Evolutionary conservation across 1,140 invertebrate genomes (phyloP), one percentile per base, ranked within the genome.

Genomic region (Apis cerana): DNA sequence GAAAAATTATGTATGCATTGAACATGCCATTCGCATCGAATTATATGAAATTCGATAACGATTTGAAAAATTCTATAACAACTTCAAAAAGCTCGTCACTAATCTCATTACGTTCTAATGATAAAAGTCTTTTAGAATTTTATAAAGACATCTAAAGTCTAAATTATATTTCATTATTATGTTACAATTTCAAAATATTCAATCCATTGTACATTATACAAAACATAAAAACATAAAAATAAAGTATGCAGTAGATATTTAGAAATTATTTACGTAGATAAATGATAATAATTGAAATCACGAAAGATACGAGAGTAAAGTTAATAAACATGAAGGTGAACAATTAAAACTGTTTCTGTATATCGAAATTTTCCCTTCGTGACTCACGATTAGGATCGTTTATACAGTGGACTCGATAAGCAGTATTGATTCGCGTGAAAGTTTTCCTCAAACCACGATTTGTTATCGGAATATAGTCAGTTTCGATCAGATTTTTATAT

Each of bases 391-490:
- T 84, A 68, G 21, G 15, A 61, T 52, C 33, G 58, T 75, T 86
- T 85, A 75, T 21, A 82, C 33, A 61, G 19, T 17, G 58, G 15
- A n/a, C 5, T 69, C 21, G 75, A 83, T 83, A 85, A 85, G 69
- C 62, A 64, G 27, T 79, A 82, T 82, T 59, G 70, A 83, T 79
- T 75, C 43, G 10, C 19, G 69, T 69, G 67, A 85, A 62, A 85
- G 77, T 82, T 82, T 82, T 79, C 52, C 62, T 33, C 19, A 21
- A 19, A 43, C 54, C 71, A 43, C 27, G n/a, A 67, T 62, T 71
- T 27, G 58, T 80, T 85, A 85, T 85, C 75, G 17, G 65, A 74
- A 82, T 61, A 48, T 72, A 52, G 43, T 69, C 12, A 69, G 5
- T 5, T 52, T 61, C 61, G 13, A 50, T 27, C n/a, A 27, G 10